Evolutionary conservation across 1,140 invertebrate genomes (phyloP), one percentile per base, ranked within the genome.

Genomic region (Laupala kohalensis): DNA sequence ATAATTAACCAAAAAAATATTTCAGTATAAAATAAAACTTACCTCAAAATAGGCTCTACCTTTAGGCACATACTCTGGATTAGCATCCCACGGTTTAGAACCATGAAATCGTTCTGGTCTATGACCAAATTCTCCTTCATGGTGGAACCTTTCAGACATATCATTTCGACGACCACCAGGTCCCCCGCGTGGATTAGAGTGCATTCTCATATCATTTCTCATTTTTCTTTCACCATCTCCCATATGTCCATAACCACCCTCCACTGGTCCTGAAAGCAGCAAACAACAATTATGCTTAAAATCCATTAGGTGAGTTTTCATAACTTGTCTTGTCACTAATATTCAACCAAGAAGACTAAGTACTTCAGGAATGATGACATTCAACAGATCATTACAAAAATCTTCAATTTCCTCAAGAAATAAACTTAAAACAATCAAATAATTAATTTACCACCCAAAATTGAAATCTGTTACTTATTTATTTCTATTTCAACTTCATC

Each of bases 41-140:
- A 72, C 71, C 30, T 72, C 71, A 68, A 68, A 72, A 29, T 72
- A 72, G 24, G 67, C 53, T 13, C 71, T 4, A 25, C 71, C 71
- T 26, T 64, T 72, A 25, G 71, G 71, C 15, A 72, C 71, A 69
- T 72, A 64, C 63, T 69, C 66, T 24, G 71, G 71, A 64, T 72
- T 72, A 9, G 24, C 27, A 63, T 69, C 71, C 71, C 71, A 69
- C 3, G 67, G 29, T 68, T 68, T 68, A 23, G 37, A 53, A 53
- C 37, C 37, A 53, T 53, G 37, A 19, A 53, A 53, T 13, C 37
- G 37, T 13, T 53, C 37, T 4, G 37, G 37, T 19, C 37, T 53
- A 53, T 9, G 37, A 4, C 1, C 37, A 53, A 53, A 53, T 19
- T 53, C 37, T 2, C 9, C 9, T 53, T 53, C 37, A 9, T 68